Evolutionary conservation across 2,113 vertebrate species (phyloP).

Genomic region (Pelmatolapia mariae): DNA sequence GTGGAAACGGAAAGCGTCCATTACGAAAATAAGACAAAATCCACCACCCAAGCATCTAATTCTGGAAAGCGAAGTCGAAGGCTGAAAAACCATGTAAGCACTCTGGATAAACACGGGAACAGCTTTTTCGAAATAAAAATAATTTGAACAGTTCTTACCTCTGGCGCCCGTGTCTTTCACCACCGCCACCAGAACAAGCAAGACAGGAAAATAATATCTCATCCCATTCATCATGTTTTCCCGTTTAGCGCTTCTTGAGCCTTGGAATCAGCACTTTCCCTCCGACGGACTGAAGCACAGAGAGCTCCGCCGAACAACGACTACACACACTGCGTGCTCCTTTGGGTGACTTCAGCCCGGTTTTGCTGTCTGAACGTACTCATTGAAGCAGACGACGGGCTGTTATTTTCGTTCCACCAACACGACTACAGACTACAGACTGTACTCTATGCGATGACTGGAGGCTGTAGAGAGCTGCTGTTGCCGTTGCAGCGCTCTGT

Average conservation of each 20-base stretch:
- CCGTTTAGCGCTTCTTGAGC: conserved; percentile 16
- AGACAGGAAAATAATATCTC: conserved; percentile 23
- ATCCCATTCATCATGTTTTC: conserved; percentile 35
- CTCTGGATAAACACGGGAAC: not conserved
- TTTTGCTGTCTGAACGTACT: not conserved
- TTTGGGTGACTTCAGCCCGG: not conserved
- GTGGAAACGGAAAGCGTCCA: not conserved
- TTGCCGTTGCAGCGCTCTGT: conserved; percentile 6
- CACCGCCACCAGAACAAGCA: conserved; percentile 33
- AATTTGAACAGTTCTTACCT: conserved; percentile 49
- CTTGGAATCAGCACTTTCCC: conserved; percentile 62
- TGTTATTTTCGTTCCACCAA: not conserved
- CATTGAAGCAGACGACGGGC: not conserved
- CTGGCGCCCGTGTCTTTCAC: conserved; percentile 17
- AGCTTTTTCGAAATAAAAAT: not conserved
- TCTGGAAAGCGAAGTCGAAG: not conserved
- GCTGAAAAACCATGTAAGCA: not conserved
- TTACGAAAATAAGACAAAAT: not conserved
- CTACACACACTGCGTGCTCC: not conserved
- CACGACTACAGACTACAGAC: not conserved
- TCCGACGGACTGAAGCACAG: not conserved
- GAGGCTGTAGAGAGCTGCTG: not conserved
- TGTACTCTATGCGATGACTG: not conserved
- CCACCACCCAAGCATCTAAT: not conserved
- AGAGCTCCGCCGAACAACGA: not conserved